These are phyloP conservation scores for Bembecia ichneumoniformis DNA, from an alignment of 2,888 invertebrate species.

Conservation along the genomic window DNA sequence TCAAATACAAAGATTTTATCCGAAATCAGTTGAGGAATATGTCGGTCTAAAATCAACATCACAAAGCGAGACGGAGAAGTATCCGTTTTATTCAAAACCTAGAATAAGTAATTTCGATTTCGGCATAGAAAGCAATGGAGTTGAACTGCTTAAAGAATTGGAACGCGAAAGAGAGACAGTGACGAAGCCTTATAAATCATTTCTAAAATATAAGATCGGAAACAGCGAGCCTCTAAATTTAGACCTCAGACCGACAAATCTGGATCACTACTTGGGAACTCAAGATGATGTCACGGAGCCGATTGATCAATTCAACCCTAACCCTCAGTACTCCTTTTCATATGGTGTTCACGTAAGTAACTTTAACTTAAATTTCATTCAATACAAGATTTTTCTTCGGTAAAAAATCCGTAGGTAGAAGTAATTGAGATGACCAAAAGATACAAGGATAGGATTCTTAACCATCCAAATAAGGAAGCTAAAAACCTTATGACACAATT, in stretches of 20 bases:
- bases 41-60: constrained; percentile 17
- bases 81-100: not conserved
- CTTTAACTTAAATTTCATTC: not conserved
- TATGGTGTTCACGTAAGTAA: constrained; percentile 56
- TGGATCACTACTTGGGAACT: constrained; percentile 27
- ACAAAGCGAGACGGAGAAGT: not conserved
- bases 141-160: not conserved
- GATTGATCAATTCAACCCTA: constrained; percentile 21
- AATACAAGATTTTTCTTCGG: not conserved
- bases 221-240: constrained; percentile 24
- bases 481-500: too few species aligned
- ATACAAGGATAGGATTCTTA: too few species aligned
- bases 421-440: too few species aligned
- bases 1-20: constrained; percentile 13
- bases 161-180: not conserved
- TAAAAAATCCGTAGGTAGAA: not conserved
- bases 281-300: constrained; percentile 3
- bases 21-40: constrained; percentile 31
- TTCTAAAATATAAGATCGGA: constrained; percentile 6
- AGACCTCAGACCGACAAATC: too few species aligned
- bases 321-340: constrained; percentile 42
- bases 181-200: not conserved
- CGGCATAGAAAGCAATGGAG: not conserved
- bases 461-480: too few species aligned
- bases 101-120: not conserved